Conservation (phyloP, 2,797 vertebrate species). For the Acipenser oxyrinchus region DNA sequence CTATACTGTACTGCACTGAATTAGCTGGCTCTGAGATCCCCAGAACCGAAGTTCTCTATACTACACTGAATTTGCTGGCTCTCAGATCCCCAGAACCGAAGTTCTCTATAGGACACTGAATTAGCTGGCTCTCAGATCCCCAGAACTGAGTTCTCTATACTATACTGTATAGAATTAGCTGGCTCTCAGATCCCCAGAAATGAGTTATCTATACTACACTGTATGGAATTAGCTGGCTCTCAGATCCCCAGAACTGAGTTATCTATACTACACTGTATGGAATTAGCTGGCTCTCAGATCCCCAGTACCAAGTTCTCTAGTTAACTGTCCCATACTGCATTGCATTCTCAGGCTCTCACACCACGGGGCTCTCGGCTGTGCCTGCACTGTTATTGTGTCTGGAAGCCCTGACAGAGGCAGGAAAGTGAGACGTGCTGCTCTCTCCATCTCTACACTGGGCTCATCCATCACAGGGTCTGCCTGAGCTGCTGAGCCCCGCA, state of each 20-base stretch:
- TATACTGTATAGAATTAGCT: too few species aligned
- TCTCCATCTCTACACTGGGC: constrained; percentile 27
- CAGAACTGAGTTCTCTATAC: constrained; percentile 27
- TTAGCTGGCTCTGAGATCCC: constrained; percentile 21
- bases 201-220: too few species aligned
- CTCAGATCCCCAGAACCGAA: too few species aligned
- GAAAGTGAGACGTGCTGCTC: background rate
- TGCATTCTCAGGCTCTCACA: constrained; percentile 37
- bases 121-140: constrained; percentile 39
- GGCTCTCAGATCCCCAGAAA: too few species aligned
- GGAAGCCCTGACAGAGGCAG: constrained; percentile 2
- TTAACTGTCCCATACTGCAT: constrained; percentile 20
- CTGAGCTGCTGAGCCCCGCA: constrained; percentile 53
- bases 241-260: constrained; percentile 23
- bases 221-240: constrained; percentile 43
- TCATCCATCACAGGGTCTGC: constrained; percentile 80
- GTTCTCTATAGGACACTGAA: background rate
- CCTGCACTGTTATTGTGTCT: constrained; percentile 16
- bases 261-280: constrained; percentile 11
- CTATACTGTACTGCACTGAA: constrained; percentile 22
- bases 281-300: constrained; percentile 39
- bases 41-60: too few species aligned
- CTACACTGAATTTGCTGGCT: too few species aligned
- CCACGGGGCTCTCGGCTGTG: constrained; percentile 19
- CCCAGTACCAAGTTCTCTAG: constrained; percentile 27